Conservation (phyloP, 2,797 vertebrate species). For the Rhinatrema bivittatum region DNA sequence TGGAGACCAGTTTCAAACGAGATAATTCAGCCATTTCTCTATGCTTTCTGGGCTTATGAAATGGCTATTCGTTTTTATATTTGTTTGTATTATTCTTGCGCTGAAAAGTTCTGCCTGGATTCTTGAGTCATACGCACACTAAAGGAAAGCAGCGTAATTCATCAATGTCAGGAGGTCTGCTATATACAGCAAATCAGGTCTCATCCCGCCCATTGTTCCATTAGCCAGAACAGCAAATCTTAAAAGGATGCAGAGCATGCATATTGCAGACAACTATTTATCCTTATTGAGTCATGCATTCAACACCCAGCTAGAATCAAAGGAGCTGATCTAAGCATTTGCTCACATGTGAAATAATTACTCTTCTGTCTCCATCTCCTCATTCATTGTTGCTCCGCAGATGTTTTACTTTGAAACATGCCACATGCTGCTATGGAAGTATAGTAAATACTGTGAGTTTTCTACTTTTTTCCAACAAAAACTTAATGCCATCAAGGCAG, state of each 20-base stretch:
- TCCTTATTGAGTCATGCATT: slow-evolving; percentile 17
- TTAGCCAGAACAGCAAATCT: slow-evolving; percentile 34
- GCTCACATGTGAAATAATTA: background rate
- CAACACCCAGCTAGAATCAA: background rate
- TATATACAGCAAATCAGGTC: slow-evolving; percentile 34
- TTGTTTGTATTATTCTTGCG: slow-evolving; percentile 9
- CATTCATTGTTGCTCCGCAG: background rate
- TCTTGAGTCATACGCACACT: slow-evolving; percentile 18
- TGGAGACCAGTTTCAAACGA: no score
- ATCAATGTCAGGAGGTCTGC: slow-evolving; percentile 46
- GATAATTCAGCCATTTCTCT: background rate
- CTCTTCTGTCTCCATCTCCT: accelerated
- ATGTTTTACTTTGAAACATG: no score
- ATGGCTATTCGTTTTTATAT: slow-evolving; percentile 10
- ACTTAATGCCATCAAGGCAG: slow-evolving; percentile 24
- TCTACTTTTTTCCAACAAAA: slow-evolving; percentile 6
- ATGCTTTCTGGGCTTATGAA: slow-evolving; percentile 1
- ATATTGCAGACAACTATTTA: slow-evolving; percentile 41
- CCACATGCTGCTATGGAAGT: no score
- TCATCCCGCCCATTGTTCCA: slow-evolving; percentile 41
- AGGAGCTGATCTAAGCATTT: slow-evolving; percentile 10
- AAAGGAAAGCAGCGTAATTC: slow-evolving; percentile 23
- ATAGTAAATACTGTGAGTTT: no score
- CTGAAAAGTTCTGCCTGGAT: slow-evolving; percentile 20
- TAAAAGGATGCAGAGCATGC: slow-evolving; percentile 52